phyloP scores from a whole-genome alignment of 2,888 invertebrate species.

The Cheilosia grossa region DNA sequence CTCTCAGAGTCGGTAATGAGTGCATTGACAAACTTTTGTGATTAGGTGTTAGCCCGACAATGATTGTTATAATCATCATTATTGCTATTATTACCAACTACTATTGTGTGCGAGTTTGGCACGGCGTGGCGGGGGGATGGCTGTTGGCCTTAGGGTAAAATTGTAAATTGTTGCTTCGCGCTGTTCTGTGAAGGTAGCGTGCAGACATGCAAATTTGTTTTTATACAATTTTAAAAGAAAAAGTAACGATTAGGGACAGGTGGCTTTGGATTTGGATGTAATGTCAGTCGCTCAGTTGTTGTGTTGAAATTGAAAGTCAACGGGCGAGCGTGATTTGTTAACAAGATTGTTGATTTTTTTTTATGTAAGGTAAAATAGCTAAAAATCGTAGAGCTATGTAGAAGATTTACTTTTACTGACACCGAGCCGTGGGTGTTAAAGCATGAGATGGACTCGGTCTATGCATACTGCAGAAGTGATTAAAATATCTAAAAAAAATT shows the following conservation, averaged over 20 bases:
- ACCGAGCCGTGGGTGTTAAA: too few relatives aligned
- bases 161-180: slow-evolving; percentile 42
- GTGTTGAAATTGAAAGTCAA: not conserved
- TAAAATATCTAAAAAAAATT: too few relatives aligned
- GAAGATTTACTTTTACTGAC: too few relatives aligned
- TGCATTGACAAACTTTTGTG: slow-evolving; percentile 75
- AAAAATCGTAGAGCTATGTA: too few relatives aligned
- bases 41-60: slow-evolving; percentile 74
- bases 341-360: not conserved
- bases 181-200: slow-evolving; percentile 22
- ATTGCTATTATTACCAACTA: slow-evolving; percentile 60
- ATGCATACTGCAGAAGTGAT: too few relatives aligned
- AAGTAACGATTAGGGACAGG: too few relatives aligned
- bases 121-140: slow-evolving; percentile 14
- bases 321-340: not conserved
- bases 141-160: slow-evolving; percentile 43
- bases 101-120: slow-evolving; percentile 9
- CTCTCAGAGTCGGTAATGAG: slow-evolving; percentile 63
- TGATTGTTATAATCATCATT: slow-evolving; percentile 73
- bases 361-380: too few relatives aligned
- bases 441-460: too few relatives aligned
- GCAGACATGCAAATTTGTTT: slow-evolving; percentile 55
- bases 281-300: too few relatives aligned
- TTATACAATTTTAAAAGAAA: slow-evolving; percentile 24
- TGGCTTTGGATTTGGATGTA: not conserved